phyloP scores from a whole-genome alignment of 1,140 invertebrate species.

The Pseudachorutes palmiensis region DNA sequence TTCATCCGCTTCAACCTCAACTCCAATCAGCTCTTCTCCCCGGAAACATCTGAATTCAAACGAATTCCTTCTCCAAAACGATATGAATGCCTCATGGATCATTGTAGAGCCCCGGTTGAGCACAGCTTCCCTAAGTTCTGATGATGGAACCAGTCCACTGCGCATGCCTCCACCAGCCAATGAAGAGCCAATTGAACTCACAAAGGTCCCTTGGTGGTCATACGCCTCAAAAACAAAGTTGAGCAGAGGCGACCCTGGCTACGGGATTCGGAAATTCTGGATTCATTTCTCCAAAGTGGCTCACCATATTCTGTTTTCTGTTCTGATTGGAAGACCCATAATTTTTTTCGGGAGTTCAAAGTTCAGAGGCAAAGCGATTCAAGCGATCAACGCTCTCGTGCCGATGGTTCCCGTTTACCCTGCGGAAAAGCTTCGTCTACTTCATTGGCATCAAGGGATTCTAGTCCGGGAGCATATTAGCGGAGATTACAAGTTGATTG shows the following conservation, averaged over 20 bases:
- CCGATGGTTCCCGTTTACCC: constrained; percentile 26
- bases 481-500: constrained; percentile 36
- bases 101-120: neutral
- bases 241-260: constrained; percentile 27
- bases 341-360: constrained; percentile 35
- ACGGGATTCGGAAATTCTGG: constrained; percentile 38
- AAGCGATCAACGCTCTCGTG: constrained; percentile 31
- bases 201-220: constrained; percentile 31
- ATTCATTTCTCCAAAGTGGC: constrained; percentile 30
- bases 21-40: neutral
- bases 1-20: neutral
- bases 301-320: constrained; percentile 39
- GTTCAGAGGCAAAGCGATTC: constrained; percentile 15
- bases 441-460: constrained; percentile 39
- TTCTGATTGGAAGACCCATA: constrained; percentile 39
- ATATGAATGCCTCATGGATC: neutral
- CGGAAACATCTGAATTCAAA: neutral
- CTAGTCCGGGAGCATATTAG: constrained; percentile 35
- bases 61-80: neutral
- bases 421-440: constrained; percentile 27
- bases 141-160: constrained; percentile 17
- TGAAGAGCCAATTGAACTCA: constrained; percentile 11
- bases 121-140: constrained; percentile 28
- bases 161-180: neutral
- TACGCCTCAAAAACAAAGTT: constrained; percentile 17